These are phyloP conservation scores for Blastomussa wellsi DNA, from an alignment of 92 coral and sea anemone species.

Conservation along the genomic window DNA sequence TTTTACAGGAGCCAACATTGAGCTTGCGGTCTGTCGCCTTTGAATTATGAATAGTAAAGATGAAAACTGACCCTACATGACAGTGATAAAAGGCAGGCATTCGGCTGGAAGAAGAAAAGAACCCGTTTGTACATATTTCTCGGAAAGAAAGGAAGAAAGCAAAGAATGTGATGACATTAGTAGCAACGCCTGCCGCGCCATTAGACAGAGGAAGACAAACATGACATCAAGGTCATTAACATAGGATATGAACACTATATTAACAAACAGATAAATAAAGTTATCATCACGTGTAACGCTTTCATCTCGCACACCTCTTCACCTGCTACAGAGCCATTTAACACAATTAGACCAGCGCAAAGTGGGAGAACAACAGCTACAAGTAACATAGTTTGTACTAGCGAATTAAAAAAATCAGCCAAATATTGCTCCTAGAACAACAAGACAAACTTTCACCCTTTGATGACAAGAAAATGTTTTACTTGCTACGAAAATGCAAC, in stretches of 20 bases:
- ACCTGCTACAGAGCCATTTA: not conserved
- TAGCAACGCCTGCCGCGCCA: not conserved
- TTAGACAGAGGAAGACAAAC: not conserved
- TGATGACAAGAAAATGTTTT: too few relatives aligned
- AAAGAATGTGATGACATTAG: not conserved
- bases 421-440: too few relatives aligned
- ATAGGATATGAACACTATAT: too few relatives aligned
- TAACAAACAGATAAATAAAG: too few relatives aligned
- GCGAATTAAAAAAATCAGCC: not conserved
- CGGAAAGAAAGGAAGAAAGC: not conserved
- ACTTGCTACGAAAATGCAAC: too few relatives aligned
- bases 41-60: too few relatives aligned
- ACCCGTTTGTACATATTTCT: not conserved
- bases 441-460: too few relatives aligned
- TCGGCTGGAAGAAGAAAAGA: not conserved
- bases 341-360: not conserved
- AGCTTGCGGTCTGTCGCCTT: too few relatives aligned
- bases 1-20: too few relatives aligned
- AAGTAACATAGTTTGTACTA: not conserved
- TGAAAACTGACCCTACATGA: too few relatives aligned
- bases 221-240: too few relatives aligned
- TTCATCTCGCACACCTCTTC: not conserved
- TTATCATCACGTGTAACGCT: not conserved
- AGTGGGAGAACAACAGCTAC: not conserved
- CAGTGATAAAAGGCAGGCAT: too few relatives aligned